These are phyloP conservation scores for Tetropium fuscum DNA, from an alignment of 2,888 invertebrate species.

Conservation along the genomic window DNA sequence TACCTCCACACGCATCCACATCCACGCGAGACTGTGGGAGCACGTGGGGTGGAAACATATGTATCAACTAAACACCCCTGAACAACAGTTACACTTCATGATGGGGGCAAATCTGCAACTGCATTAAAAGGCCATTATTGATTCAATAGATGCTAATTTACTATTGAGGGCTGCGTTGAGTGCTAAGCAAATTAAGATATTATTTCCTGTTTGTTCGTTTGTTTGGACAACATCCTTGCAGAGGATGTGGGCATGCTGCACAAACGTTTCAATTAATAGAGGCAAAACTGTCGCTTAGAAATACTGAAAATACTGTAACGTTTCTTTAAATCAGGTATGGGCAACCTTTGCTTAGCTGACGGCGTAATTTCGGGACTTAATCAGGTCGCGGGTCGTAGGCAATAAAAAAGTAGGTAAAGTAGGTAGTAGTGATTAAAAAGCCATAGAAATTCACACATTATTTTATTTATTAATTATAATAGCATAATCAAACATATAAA, in stretches of 20 bases:
- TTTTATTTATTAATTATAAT: no score
- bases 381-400: no score
- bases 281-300: no score
- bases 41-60: constrained; percentile 57
- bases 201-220: constrained; percentile 25
- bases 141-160: constrained; percentile 61
- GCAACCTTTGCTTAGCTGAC: no score
- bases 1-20: constrained; percentile 9
- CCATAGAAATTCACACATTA: no score
- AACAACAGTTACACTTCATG: constrained; percentile 47
- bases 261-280: no score
- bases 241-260: neutral
- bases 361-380: no score
- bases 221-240: constrained; percentile 9
- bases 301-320: no score
- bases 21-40: constrained; percentile 50
- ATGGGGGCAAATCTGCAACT: constrained; percentile 57
- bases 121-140: constrained; percentile 61
- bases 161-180: constrained; percentile 31
- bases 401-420: no score
- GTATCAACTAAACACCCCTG: constrained; percentile 55
- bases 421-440: no score
- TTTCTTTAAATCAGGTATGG: no score
- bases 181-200: constrained; percentile 38
- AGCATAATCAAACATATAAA: no score